Base-by-base conservation (phyloP, 2,113 vertebrate genomes). In the Passerina amoena region DNA sequence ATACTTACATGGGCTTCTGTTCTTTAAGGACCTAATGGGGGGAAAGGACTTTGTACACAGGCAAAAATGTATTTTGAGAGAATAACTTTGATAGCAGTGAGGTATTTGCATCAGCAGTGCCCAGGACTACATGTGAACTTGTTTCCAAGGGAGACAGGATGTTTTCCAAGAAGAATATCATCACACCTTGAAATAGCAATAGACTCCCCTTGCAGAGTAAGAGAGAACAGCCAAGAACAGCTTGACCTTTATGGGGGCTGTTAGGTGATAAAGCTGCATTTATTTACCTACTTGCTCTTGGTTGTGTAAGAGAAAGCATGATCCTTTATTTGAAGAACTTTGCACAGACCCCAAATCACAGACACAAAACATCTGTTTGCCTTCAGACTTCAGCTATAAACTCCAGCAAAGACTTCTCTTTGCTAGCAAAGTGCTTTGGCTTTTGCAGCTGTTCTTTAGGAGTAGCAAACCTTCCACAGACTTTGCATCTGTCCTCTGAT, bases 121-220 rank as follows among this genome's bases (percentile, higher is more conserved):
- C 76, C 88, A 95, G 90, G 66, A 81, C 80, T 94, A 69, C 79
- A 66, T 93, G 65, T 90, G 77, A 92, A 95, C 56, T 76, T 93
- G 90, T 90, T 94, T 95, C 96, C 90, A 66, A 78, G 70, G 93
- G 95, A 97, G 78, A 95, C 79, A 75, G 83, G 50, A 91, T 68
- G 63, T 93, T 79, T 97, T 95, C 72, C 78, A 77, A 92, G 83
- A 95, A 87, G 72, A 88, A 78, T 71, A 79, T 86, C 91, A 89
- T 93, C 91, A 92, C 90, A 96, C 93, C 88, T 94, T 93, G 94
- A 93, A 95, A 97, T 40, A 96, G 77, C 70, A 92, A 79, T 85
- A 96, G 68, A 50, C 35, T 94, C 68, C 79, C 63, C 92, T 94
- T 1, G 0, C 40, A 73, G 75, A 77, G n/a, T n/a, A 68, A 77